These are phyloP conservation scores for Ceratoteleas bidentatus DNA, from an alignment of 1,140 invertebrate genomes.

Conservation along the genomic window DNA sequence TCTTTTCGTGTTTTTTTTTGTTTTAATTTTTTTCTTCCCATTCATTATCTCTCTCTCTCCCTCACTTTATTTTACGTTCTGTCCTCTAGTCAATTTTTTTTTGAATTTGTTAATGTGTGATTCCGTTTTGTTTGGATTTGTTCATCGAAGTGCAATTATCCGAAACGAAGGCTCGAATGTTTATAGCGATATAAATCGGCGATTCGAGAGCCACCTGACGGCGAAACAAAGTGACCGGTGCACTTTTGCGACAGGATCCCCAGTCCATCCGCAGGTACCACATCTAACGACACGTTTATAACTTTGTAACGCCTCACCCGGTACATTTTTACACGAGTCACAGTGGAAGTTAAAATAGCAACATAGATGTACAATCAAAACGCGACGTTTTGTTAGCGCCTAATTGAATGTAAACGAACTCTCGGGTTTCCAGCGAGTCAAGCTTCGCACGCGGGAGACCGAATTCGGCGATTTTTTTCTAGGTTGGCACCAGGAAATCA, in stretches of 20 bases:
- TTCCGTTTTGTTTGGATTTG: not conserved
- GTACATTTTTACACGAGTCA: slow-evolving; percentile 27
- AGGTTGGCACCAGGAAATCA: too few species aligned
- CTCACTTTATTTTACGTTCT: too few species aligned
- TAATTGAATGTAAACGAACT: slow-evolving; percentile 31
- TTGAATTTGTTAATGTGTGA: slow-evolving; percentile 16
- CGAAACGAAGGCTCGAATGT: slow-evolving; percentile 62
- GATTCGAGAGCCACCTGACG: slow-evolving; percentile 32
- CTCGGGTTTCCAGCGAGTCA: slow-evolving; percentile 19
- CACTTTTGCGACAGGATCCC: slow-evolving; percentile 24
- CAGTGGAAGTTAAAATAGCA: slow-evolving; percentile 20
- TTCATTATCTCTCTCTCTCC: too few species aligned
- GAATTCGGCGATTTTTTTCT: slow-evolving; percentile 1
- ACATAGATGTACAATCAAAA: slow-evolving; percentile 11
- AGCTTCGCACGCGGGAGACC: slow-evolving; percentile 15
- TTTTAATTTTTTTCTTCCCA: slow-evolving; percentile 1
- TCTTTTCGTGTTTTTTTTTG: not conserved
- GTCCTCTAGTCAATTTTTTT: too few species aligned
- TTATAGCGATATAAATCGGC: slow-evolving; percentile 71
- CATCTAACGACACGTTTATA: slow-evolving; percentile 8
- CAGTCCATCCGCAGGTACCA: slow-evolving; percentile 15
- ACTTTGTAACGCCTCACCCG: slow-evolving; percentile 25
- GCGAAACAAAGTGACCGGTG: slow-evolving; percentile 2
- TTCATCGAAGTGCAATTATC: not conserved
- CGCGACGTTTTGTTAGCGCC: slow-evolving; percentile 14